Percentiles rank a stretch among this genome's conserved stretches.
Conservation (phyloP, 2,113 vertebrate genomes). For the Rhynchomys soricoides region DNA sequence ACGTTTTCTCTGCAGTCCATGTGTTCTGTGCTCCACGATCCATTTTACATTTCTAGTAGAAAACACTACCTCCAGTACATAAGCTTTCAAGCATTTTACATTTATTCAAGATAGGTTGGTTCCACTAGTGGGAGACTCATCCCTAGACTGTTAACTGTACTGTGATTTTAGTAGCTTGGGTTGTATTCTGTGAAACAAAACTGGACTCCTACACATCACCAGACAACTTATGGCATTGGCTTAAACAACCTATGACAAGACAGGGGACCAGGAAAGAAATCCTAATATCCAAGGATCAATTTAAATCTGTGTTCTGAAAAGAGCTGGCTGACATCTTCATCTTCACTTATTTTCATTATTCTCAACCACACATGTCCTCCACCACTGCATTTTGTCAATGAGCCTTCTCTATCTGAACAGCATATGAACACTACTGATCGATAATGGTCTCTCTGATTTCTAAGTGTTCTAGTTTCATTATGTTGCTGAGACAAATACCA, state of each 20-base stretch:
- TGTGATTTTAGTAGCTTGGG: neutral
- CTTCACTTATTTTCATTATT: neutral
- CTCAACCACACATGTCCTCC: neutral
- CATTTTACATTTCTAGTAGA: neutral
- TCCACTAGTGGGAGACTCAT: neutral
- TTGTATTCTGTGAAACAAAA: neutral
- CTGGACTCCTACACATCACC: neutral
- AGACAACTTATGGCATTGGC: neutral
- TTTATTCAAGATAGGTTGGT: neutral
- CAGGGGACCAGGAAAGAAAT: neutral
- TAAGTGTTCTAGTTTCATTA: neutral
- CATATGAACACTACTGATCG: neutral
- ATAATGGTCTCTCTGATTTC: neutral
- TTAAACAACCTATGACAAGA: neutral
- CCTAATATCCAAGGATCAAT: neutral
- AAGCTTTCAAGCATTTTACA: neutral
- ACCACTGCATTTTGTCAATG: neutral
- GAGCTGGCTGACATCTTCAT: neutral
- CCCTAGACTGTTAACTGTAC: neutral
- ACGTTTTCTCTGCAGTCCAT: neutral
- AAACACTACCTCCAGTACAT: neutral
- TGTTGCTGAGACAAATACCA: neutral
- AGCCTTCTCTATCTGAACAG: neutral
- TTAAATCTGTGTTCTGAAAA: neutral
- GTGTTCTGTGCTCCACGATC: neutral